These are phyloP conservation scores for Acanthosepion esculentum DNA, from an alignment of 2,888 invertebrate species.

Conservation along the genomic window DNA sequence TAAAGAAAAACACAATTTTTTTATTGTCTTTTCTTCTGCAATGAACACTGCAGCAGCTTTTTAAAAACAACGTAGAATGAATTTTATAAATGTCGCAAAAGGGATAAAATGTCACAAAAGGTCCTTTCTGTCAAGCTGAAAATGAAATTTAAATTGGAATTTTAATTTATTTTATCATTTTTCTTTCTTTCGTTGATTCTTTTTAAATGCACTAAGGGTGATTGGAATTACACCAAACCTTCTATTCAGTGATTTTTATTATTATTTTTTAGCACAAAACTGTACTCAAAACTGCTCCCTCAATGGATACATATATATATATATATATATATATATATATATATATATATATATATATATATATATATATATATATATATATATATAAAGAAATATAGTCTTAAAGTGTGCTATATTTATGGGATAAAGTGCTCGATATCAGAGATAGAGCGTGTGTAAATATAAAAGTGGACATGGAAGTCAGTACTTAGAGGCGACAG, in stretches of 20 bases:
- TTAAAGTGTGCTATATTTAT: too few species aligned
- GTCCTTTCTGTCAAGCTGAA: neutral
- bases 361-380: too few species aligned
- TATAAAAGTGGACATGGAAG: too few species aligned
- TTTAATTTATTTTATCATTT: neutral
- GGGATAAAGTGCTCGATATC: too few species aligned
- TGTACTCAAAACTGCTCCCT: neutral
- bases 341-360: too few species aligned
- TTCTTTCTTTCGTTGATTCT: neutral
- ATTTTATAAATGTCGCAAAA: neutral
- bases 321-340: too few species aligned
- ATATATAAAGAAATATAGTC: too few species aligned
- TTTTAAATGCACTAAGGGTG: neutral
- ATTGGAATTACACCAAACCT: neutral
- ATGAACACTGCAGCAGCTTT: neutral
- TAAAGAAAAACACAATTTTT: neutral
- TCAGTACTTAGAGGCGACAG: too few species aligned
- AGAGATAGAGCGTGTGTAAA: too few species aligned
- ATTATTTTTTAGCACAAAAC: neutral
- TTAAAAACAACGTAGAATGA: neutral
- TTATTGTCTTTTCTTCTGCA: neutral
- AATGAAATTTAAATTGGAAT: neutral
- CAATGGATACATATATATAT: too few species aligned
- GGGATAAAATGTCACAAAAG: neutral
- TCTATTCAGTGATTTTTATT: neutral